Evolutionary conservation across 2,888 invertebrate species (phyloP), one percentile per base, ranked within the genome.

Genomic region (Protophormia terraenovae): DNA sequence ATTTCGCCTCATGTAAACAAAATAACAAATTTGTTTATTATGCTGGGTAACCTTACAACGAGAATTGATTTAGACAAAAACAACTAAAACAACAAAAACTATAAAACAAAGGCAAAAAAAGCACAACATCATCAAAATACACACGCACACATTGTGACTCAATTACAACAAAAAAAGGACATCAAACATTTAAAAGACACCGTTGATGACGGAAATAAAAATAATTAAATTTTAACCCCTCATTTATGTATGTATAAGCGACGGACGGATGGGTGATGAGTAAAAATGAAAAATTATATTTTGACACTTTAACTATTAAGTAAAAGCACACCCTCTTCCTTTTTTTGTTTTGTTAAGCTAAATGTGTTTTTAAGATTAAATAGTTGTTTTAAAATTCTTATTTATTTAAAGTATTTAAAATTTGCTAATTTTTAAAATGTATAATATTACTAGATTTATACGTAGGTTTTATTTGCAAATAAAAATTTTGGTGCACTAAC

Each of bases 11-110:
- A 24, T 16, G 50, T 60, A 79, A 62, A 66, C 27, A 76, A 62
- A 69, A 78, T 62, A 79, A 79, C 78, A 79, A 79, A 79, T 79
- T 79, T 79, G 78, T 79, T 79, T 79, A 71, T 79, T 71, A 71
- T 79, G n/a, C n/a, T n/a, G n/a, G 71, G 78, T 71, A 79, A 79
- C 78, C 78, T 71, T 79, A 79, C 62, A 38, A 79, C n/a, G n/a
- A 62, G 50, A 53, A 38, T 41, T 60, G 29, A 45, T 47, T 47
- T 60, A 60, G 12, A 47, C 8, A 50, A 29, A 29, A 72, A 41
- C 38, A 58, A 72, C 8, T 32, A 45, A 12, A 12, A 16, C 8
- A 50, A 50, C 19, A 7, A 8, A 10, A 22, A 50, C 7, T 10
- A 50, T 10, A 50, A 2, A 50, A 50, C 19, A 50, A 50, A n/a